Evolutionary conservation across 1,140 invertebrate genomes (phyloP), one percentile per base, ranked within the genome.

Genomic region (Hyposmocoma kahamanoa): DNA sequence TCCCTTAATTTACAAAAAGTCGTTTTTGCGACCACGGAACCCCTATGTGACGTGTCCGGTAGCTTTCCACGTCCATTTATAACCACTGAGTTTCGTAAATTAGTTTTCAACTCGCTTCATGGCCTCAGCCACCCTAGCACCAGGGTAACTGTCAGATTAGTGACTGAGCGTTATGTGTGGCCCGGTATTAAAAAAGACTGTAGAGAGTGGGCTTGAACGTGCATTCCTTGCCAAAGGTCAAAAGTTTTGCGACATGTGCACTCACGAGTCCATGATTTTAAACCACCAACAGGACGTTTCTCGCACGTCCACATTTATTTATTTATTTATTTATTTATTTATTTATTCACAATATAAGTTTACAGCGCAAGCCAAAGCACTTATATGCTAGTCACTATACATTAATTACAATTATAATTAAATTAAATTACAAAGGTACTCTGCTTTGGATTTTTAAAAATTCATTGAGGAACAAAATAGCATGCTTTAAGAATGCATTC

Each of bases 161-260:
- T 83, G 1, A 42, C 47, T 3, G 8, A 60, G 26, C 22, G 59
- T 21, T 84, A 50, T 41, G 61, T 83, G 17, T 26, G 24, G 24
- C 24, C 24, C 5, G 24, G 24, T 5, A 26, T 26, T 26, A 5
- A 11, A 6, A 26, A 82, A 79, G 81, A 78, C 74, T 1, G 5
- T 9, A 28, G 19, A n/a, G 18, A 53, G 18, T 70, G 58, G 61
- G 43, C 56, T 3, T 18, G 41, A 24, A 6, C 3, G n/a, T 74
- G 67, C 22, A 2, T 67, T 0, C 11, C 36, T 2, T 76, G 68
- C 30, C 68, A 74, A 38, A 13, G 38, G 13, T 20, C 50, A 5
- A 78, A 78, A 58, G 47, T 74, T 5, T 9, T 39, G 1, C 43
- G 64, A 8, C 64, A 72, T 44, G 53, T 11, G 10, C 3, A 4